Evolutionary conservation across 2,797 vertebrate genomes (phyloP).

Genomic region (Carcharodon carcharias): DNA sequence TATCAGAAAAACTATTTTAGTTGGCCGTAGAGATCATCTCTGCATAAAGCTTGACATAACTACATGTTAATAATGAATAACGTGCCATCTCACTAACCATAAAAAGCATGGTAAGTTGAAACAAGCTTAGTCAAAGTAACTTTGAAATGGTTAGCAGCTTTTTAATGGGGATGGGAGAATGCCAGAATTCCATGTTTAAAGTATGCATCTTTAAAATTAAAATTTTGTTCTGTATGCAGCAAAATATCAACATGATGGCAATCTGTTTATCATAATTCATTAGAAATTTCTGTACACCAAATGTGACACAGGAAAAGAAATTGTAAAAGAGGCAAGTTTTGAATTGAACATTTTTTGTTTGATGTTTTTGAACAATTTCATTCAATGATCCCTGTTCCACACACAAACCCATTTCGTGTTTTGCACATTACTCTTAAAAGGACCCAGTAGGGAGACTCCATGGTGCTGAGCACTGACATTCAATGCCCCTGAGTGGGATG

Average conservation of each 20-base stretch:
- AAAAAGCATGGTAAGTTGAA: neutral
- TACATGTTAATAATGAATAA: neutral
- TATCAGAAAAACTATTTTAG: neutral
- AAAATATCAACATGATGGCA: neutral
- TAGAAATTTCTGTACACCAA: neutral
- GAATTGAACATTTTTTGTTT: neutral
- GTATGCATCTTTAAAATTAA: neutral
- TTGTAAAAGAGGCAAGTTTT: too few species aligned
- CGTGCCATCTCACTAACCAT: neutral
- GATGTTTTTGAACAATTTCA: neutral
- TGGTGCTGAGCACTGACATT: conserved; percentile 16
- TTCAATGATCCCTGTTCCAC: neutral
- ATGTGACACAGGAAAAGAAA: neutral
- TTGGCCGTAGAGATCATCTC: neutral
- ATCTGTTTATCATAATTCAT: neutral
- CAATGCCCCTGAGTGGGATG: neutral
- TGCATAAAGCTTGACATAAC: neutral
- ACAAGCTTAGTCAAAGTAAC: neutral
- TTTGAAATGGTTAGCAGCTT: neutral
- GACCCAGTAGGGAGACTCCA: neutral
- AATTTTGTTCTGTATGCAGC: neutral
- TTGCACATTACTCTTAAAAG: conserved; percentile 16
- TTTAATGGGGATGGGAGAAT: neutral
- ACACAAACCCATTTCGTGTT: neutral
- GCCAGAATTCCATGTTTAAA: neutral